Percentiles rank a stretch among this genome's conserved stretches.
phyloP scores from a whole-genome alignment of 2,888 invertebrate genomes.

The Cyrtodaria siliqua region DNA sequence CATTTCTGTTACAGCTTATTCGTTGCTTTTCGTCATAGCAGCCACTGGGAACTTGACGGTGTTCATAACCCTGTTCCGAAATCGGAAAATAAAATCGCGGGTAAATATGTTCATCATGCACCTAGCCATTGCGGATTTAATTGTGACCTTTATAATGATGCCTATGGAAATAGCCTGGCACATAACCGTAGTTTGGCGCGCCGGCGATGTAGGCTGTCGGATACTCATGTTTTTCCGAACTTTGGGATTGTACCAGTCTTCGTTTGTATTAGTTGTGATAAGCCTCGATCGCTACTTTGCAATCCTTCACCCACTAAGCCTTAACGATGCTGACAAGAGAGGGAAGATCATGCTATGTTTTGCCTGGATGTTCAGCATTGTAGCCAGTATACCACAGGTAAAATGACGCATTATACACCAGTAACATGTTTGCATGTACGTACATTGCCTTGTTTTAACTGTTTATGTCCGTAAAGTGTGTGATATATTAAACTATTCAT shows the following conservation, averaged over 20 bases:
- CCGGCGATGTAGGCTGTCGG: slow-evolving; percentile 92
- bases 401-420: too few relatives aligned
- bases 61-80: slow-evolving; percentile 89
- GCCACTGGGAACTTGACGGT: slow-evolving; percentile 94
- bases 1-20: slow-evolving; percentile 94
- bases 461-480: too few relatives aligned
- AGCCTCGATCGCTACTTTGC: slow-evolving; percentile 86
- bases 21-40: slow-evolving; percentile 89
- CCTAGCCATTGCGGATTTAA: slow-evolving; percentile 92
- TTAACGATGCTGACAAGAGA: slow-evolving; percentile 76
- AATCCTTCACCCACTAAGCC: slow-evolving; percentile 78
- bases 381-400: slow-evolving; percentile 80
- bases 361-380: slow-evolving; percentile 76
- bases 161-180: slow-evolving; percentile 91
- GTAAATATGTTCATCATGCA: slow-evolving; percentile 93
- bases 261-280: slow-evolving; percentile 91
- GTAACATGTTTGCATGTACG: too few relatives aligned
- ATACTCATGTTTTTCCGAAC: slow-evolving; percentile 90
- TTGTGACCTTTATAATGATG: slow-evolving; percentile 93
- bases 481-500: too few relatives aligned
- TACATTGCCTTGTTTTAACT: too few relatives aligned
- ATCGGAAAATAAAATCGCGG: slow-evolving; percentile 89
- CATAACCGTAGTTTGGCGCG: slow-evolving; percentile 91
- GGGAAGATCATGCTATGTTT: slow-evolving; percentile 77
- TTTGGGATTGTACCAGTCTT: slow-evolving; percentile 93